These are phyloP conservation scores for Agrotis exclamationis DNA, from an alignment of 2,888 invertebrate genomes.

Conservation along the genomic window DNA sequence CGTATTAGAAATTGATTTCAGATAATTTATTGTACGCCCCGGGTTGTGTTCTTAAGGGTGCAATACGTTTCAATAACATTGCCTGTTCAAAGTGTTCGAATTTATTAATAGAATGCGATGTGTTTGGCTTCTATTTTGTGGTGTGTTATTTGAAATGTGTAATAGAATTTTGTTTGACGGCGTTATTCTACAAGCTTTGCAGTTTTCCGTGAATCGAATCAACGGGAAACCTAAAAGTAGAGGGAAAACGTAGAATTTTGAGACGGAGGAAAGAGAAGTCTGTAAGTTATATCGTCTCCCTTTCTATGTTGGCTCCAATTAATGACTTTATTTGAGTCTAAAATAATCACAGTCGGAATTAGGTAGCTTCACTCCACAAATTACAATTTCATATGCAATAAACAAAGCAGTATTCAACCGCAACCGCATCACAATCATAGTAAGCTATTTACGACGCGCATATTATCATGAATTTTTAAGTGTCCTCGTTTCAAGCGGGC, in stretches of 20 bases:
- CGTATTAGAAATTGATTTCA: conserved; percentile 82
- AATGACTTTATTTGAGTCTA: background rate
- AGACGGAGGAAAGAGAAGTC: background rate
- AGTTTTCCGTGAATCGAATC: background rate
- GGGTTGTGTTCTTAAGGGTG: conserved; percentile 68
- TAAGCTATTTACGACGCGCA: conserved; percentile 61
- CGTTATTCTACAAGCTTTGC: background rate
- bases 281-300: too few species aligned
- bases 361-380: conserved; percentile 6
- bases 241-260: background rate
- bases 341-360: background rate
- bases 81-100: conserved; percentile 39
- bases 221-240: background rate
- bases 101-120: conserved; percentile 59
- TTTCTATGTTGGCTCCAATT: background rate
- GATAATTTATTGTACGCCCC: conserved; percentile 71
- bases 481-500: conserved; percentile 59
- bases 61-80: conserved; percentile 66
- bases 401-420: conserved; percentile 42
- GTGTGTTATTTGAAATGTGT: conserved; percentile 3
- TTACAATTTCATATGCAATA: conserved; percentile 27
- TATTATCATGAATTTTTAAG: conserved; percentile 67
- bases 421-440: conserved; percentile 51
- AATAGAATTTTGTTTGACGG: background rate
- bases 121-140: conserved; percentile 50